Evolutionary conservation across 1,140 invertebrate genomes (phyloP).

Genomic region (Drosophila bocqueti): DNA sequence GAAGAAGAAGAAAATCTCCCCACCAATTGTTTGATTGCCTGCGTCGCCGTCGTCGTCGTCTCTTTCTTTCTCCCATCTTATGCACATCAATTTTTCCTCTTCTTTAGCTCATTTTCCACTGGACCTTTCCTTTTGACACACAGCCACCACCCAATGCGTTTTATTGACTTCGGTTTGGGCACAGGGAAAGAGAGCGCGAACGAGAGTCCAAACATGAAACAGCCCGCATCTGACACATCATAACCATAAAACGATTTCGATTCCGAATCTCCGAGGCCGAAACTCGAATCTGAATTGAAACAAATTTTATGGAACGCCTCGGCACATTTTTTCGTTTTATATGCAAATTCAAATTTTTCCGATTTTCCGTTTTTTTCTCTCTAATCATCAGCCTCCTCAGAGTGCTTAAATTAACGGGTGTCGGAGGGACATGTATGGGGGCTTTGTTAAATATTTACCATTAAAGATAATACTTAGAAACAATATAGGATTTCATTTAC

Average conservation of each 20-base stretch:
- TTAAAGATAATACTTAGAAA: constrained; percentile 1
- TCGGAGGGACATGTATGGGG: not conserved
- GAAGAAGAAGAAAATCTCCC: constrained; percentile 24
- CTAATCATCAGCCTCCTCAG: constrained; percentile 22
- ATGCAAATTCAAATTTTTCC: constrained; percentile 36
- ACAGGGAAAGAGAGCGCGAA: not conserved
- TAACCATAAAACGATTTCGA: constrained; percentile 63
- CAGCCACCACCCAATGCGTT: constrained; percentile 37
- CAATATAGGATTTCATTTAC: not conserved
- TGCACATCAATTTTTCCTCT: constrained; percentile 9
- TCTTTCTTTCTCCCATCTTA: not conserved
- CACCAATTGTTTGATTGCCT: constrained; percentile 54
- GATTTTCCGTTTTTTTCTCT: constrained; percentile 3
- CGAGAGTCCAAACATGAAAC: constrained; percentile 35
- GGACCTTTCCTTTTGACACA: constrained; percentile 13
- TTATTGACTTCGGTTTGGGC: constrained; percentile 34
- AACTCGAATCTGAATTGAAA: constrained; percentile 18
- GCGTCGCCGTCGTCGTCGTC: not conserved
- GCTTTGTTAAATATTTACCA: not conserved
- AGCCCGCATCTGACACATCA: constrained; percentile 78
- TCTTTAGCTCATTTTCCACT: constrained; percentile 1
- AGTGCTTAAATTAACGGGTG: constrained; percentile 23
- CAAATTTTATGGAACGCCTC: constrained; percentile 28
- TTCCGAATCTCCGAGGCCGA: constrained; percentile 17
- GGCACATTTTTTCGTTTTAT: constrained; percentile 20